phyloP scores from a whole-genome alignment of 2,888 invertebrate species.

The Ochropacha duplaris region DNA sequence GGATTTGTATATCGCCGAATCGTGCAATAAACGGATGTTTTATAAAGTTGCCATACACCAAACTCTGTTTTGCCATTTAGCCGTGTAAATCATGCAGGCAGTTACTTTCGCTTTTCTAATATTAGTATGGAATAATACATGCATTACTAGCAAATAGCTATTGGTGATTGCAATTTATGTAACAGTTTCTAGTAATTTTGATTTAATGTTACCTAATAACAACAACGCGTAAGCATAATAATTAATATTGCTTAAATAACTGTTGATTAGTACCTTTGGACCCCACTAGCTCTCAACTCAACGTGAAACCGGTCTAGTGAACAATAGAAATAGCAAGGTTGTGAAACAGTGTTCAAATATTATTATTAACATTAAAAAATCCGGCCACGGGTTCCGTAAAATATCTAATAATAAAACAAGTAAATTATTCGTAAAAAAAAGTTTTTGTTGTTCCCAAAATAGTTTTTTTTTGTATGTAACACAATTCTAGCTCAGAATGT shows the following conservation, averaged over 20 bases:
- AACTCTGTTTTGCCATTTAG: too few species aligned
- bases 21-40: too few species aligned
- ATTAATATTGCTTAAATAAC: not conserved
- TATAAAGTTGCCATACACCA: too few species aligned
- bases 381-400: not conserved
- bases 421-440: not conserved
- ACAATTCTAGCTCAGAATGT: too few species aligned
- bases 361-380: not conserved
- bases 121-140: too few species aligned
- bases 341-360: too few species aligned
- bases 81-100: too few species aligned
- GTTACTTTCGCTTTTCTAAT: too few species aligned
- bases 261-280: not conserved
- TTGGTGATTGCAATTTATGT: not conserved
- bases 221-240: not conserved
- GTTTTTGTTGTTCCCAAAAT: too few species aligned
- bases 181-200: not conserved
- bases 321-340: not conserved
- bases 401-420: not conserved
- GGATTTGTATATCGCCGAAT: too few species aligned
- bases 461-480: too few species aligned
- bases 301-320: not conserved
- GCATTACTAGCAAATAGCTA: too few species aligned
- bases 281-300: not conserved
- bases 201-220: not conserved